Evolutionary conservation across 2,888 invertebrate species (phyloP).

Genomic region (Melangyna quadrimaculata): DNA sequence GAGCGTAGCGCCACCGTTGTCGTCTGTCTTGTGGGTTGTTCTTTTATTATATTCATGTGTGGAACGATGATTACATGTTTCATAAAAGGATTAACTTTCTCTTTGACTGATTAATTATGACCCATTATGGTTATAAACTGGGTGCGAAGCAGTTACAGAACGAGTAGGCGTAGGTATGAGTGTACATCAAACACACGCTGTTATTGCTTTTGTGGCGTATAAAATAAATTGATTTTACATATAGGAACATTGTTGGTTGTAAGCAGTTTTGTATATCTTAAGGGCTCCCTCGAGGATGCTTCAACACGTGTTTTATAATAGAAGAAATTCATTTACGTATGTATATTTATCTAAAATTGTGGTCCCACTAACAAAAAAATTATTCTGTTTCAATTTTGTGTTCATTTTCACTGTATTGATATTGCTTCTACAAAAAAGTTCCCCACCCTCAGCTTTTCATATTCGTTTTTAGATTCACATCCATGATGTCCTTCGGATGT

Average conservation of each 20-base stretch:
- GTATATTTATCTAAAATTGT: background rate
- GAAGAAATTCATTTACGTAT: background rate
- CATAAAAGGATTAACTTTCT: slow-evolving; percentile 71
- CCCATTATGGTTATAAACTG: slow-evolving; percentile 52
- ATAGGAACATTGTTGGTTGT: slow-evolving; percentile 18
- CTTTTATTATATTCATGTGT: slow-evolving; percentile 7
- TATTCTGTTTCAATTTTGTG: too few species aligned
- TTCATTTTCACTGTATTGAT: too few species aligned
- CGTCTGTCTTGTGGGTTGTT: slow-evolving; percentile 53
- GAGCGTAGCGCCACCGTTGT: background rate
- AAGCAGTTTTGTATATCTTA: slow-evolving; percentile 39
- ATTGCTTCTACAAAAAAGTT: too few species aligned
- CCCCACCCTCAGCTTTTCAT: too few species aligned
- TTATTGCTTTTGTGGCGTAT: slow-evolving; percentile 57
- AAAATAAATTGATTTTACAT: slow-evolving; percentile 61
- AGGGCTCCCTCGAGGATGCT: slow-evolving; percentile 33
- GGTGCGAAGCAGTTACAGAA: slow-evolving; percentile 12
- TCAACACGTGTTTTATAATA: slow-evolving; percentile 38
- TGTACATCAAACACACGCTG: background rate
- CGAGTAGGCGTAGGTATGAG: background rate
- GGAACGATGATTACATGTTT: slow-evolving; percentile 62
- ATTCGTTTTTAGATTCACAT: too few species aligned
- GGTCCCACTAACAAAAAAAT: background rate
- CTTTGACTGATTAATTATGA: slow-evolving; percentile 71
- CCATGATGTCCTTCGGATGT: too few species aligned